These are phyloP conservation scores for Malacoctenus gilli DNA, from an alignment of 2,797 vertebrate genomes.

Conservation along the genomic window DNA sequence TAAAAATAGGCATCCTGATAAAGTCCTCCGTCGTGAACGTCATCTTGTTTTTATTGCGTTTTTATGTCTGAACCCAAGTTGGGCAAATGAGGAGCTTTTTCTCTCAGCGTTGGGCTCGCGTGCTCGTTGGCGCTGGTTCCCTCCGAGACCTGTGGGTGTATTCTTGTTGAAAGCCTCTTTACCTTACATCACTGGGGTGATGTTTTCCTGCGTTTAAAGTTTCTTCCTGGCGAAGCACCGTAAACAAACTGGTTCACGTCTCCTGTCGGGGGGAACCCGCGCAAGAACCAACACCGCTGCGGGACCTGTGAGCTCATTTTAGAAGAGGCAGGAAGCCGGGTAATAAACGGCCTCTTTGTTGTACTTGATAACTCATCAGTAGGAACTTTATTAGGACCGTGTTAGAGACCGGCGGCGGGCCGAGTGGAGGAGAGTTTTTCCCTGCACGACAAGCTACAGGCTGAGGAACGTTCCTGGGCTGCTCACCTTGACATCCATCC, in stretches of 20 bases:
- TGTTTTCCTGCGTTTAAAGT: conserved; percentile 27
- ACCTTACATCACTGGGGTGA: conserved; percentile 13
- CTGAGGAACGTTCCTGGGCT: conserved; percentile 2
- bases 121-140: conserved; percentile 5
- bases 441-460: background rate
- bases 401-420: conserved; percentile 21
- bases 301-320: conserved; percentile 12
- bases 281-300: conserved; percentile 23
- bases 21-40: conserved; percentile 18
- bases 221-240: conserved; percentile 19
- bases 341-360: conserved; percentile 1
- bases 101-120: conserved; percentile 3
- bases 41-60: conserved; percentile 17
- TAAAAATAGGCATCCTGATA: conserved; percentile 38
- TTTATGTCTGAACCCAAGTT: background rate
- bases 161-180: background rate
- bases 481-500: background rate
- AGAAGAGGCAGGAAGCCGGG: conserved; percentile 6
- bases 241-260: conserved; percentile 28
- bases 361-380: conserved; percentile 10
- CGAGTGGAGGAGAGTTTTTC: conserved; percentile 3
- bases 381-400: conserved; percentile 7
- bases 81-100: background rate
- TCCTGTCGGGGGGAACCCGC: conserved; percentile 14
- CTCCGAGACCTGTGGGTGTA: conserved; percentile 12